phyloP scores from a whole-genome alignment of 1,140 invertebrate species.

The Zaprionus davidi region DNA sequence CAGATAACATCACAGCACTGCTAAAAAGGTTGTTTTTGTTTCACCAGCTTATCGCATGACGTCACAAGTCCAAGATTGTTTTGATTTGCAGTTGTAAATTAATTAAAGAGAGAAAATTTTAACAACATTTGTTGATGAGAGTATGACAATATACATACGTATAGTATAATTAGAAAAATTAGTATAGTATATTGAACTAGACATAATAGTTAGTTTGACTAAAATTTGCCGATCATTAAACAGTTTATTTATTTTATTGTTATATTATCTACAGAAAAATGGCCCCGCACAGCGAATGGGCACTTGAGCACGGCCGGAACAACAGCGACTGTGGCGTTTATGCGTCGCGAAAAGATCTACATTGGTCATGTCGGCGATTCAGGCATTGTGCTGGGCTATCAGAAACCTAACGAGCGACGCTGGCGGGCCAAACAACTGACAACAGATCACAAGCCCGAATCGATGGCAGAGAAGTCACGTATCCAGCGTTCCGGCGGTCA shows the following conservation, averaged over 20 bases:
- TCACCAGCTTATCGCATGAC: constrained; percentile 11
- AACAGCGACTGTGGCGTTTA: constrained; percentile 97
- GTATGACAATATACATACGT: background rate
- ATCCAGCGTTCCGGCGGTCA: constrained; percentile 95
- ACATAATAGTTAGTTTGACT: background rate
- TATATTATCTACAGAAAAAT: constrained; percentile 89
- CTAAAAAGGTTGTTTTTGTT: constrained; percentile 13
- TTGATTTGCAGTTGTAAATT: constrained; percentile 7
- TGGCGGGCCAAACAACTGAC: constrained; percentile 93
- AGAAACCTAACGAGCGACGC: constrained; percentile 88
- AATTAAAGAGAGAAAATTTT: constrained; percentile 3
- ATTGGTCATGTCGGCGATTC: constrained; percentile 99
- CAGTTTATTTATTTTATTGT: background rate
- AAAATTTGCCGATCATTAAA: background rate
- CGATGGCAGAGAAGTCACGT: constrained; percentile 91
- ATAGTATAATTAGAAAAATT: background rate
- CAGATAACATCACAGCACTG: constrained; percentile 24
- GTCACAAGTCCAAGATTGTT: constrained; percentile 18
- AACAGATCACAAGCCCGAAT: constrained; percentile 97
- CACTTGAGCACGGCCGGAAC: constrained; percentile 98
- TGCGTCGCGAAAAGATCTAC: constrained; percentile 96
- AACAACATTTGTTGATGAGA: background rate
- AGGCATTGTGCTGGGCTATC: constrained; percentile 94
- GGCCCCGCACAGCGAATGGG: constrained; percentile 96
- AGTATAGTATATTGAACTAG: background rate